These are phyloP conservation scores for Neuroscelio doddi DNA, from an alignment of 2,888 invertebrate genomes.

Conservation along the genomic window DNA sequence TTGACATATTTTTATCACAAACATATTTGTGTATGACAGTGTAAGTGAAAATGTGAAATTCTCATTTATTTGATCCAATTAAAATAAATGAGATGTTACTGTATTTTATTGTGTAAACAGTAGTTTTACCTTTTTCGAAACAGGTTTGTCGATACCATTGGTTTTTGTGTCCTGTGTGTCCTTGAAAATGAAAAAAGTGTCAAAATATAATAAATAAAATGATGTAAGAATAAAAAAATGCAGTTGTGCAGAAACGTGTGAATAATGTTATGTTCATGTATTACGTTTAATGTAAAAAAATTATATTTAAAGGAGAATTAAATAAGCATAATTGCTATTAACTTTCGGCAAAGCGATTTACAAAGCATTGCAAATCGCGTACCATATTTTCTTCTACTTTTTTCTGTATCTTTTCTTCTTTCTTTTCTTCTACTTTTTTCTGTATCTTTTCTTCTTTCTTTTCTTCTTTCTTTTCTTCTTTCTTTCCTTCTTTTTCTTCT, in stretches of 20 bases:
- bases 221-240: too few relatives aligned
- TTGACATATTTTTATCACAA: too few relatives aligned
- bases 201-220: background rate
- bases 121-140: conserved; percentile 61
- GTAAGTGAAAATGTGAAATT: too few relatives aligned
- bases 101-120: too few relatives aligned
- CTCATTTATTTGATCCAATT: too few relatives aligned
- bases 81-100: too few relatives aligned
- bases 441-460: conserved; percentile 65
- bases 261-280: too few relatives aligned
- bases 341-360: too few relatives aligned
- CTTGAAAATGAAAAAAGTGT: conserved; percentile 54
- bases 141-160: conserved; percentile 68
- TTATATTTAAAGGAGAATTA: too few relatives aligned
- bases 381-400: conserved; percentile 67
- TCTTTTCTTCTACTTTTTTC: conserved; percentile 56
- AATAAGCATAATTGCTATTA: too few relatives aligned
- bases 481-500: conserved; percentile 53
- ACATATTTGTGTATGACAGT: too few relatives aligned
- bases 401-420: conserved; percentile 58
- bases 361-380: conserved; percentile 62
- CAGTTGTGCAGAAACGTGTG: background rate
- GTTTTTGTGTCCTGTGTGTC: conserved; percentile 63
- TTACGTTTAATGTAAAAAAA: too few relatives aligned
- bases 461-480: conserved; percentile 56